Conservation (phyloP, 2,113 vertebrate genomes). For the Callocephalon fimbriatum region DNA sequence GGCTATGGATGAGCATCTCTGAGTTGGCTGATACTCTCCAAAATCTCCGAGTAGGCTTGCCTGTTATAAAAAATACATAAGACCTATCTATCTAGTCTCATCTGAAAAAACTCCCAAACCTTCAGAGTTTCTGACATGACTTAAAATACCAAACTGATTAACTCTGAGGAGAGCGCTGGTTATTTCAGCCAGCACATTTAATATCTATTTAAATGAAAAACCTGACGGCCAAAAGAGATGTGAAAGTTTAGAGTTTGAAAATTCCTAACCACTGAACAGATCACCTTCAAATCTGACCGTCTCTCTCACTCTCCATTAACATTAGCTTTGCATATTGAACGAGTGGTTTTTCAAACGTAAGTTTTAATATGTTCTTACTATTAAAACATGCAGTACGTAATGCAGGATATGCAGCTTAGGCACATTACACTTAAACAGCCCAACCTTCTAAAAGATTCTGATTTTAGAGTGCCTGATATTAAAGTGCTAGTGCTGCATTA, state of each 20-base stretch:
- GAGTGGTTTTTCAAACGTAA: background rate
- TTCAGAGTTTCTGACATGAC: background rate
- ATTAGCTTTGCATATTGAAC: background rate
- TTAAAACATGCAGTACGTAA: constrained; percentile 35
- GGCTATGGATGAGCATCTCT: background rate
- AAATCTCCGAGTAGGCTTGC: background rate
- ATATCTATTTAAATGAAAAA: background rate
- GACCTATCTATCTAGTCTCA: background rate
- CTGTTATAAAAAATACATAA: background rate
- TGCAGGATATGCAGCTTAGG: background rate
- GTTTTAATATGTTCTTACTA: background rate
- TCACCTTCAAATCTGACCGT: background rate
- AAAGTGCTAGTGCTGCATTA: constrained; percentile 12
- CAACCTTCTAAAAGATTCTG: constrained; percentile 18
- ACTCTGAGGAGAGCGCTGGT: background rate
- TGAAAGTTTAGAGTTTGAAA: background rate
- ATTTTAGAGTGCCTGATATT: background rate
- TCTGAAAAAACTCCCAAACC: background rate
- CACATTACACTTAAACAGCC: background rate
- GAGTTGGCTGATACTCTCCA: background rate
- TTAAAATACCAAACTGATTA: background rate
- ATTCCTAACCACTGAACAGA: background rate
- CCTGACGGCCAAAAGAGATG: background rate
- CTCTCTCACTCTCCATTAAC: background rate
- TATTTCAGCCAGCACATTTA: background rate